Evolutionary conservation across 2,797 vertebrate species (phyloP), one percentile per base, ranked within the genome.

Genomic region (Phrynocephalus guinanensis): DNA sequence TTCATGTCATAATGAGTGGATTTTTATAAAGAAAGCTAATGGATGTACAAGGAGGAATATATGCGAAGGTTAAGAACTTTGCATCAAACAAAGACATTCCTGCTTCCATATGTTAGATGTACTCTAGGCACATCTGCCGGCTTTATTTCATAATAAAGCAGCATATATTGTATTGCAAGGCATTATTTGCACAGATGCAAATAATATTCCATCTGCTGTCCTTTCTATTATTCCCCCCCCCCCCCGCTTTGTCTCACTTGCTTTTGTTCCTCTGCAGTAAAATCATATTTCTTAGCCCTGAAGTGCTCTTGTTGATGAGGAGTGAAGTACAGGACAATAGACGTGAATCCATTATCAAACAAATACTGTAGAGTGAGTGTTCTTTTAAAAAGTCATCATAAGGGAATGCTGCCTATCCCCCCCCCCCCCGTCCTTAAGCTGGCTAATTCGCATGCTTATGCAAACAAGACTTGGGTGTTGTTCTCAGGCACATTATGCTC

Each of bases 261-360:
- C 87, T 88, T 96, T 96, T 95, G 91, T 96, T 95, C 93, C 93
- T 92, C 73, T 92, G 81, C 93, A 90, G 93, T 95, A 95, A 96
- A 97, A 95, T 94, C 77, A 88, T 95, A 70, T 28, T 86, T 96
- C 93, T 95, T 91, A 93, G 89, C 88, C 91, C 86, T 87, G 87
- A 93, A 95, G 92, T 94, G 90, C 86, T 93, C 94, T 91, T 89
- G 92, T 92, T 96, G 95, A 95, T 95, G 94, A 95, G 96, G 90
- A 94, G 93, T 94, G 93, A 95, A 96, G 93, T 91, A 92, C 87
- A 93, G 87, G 92, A 95, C 91, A 95, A 95, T 94, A 92, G 94
- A 95, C 88, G 92, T 84, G 94, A 96, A 96, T 96, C 96, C 95
- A 97, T 96, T 96, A 96, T 95, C 94, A 93, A 95, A 95, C 93